Percentiles rank a stretch among this genome's conserved stretches.
These are phyloP conservation scores for Cryptotis parvus DNA, from an alignment of 2,113 vertebrate species.

Conservation along the genomic window DNA sequence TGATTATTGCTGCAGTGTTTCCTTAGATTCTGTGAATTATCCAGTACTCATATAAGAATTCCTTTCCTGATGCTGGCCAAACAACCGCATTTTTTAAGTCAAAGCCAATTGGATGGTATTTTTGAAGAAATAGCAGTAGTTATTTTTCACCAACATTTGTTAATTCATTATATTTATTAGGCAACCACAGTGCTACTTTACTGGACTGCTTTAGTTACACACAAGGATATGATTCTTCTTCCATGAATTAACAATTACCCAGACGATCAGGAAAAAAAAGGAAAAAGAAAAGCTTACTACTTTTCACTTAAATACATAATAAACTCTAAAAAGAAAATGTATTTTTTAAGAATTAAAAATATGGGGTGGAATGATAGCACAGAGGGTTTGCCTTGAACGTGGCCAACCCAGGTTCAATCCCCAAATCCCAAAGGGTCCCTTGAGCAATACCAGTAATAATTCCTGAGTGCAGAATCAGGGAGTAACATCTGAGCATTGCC, in stretches of 20 bases:
- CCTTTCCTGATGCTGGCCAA: not conserved
- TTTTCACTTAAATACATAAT: conserved; percentile 20
- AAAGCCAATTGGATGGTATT: conserved; percentile 9
- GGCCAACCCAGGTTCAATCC: no score
- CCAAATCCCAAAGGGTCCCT: no score
- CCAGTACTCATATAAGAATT: not conserved
- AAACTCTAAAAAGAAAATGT: conserved; percentile 9
- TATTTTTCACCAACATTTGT: not conserved
- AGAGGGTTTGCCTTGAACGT: no score
- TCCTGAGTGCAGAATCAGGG: no score
- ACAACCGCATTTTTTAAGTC: not conserved
- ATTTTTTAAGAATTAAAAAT: no score
- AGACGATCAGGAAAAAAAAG: conserved; percentile 17
- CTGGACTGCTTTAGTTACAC: not conserved
- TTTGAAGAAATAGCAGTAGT: not conserved
- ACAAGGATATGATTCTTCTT: not conserved
- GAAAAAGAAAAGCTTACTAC: not conserved
- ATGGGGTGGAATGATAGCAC: no score
- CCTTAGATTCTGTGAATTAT: not conserved
- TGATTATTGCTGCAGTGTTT: not conserved
- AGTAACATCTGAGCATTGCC: no score
- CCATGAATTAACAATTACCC: not conserved
- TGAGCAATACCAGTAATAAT: no score
- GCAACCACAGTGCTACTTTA: not conserved
- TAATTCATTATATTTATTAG: conserved; percentile 21